phyloP scores from a whole-genome alignment of 2,888 invertebrate species.

The Pogonocherus hispidulus region DNA sequence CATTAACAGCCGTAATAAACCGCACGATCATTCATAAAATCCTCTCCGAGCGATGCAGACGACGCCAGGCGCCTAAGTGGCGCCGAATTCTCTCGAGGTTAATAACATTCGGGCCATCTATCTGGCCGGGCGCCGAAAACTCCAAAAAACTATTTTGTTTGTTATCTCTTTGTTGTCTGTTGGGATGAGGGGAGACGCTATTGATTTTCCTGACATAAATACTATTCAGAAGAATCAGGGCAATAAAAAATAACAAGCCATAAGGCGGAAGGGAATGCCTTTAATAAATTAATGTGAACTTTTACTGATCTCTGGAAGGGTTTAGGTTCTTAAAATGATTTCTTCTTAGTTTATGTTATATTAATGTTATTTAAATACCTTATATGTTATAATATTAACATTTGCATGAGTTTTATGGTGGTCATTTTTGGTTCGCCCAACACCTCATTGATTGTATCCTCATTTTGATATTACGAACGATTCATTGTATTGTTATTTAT shows the following conservation, averaged over 20 bases:
- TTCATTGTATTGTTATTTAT: no score
- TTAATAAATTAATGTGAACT: neutral
- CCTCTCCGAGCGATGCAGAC: constrained; percentile 8
- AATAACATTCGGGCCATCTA: constrained; percentile 23
- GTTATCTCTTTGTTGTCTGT: constrained; percentile 34
- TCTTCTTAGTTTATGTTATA: no score
- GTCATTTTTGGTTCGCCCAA: no score
- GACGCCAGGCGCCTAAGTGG: constrained; percentile 18
- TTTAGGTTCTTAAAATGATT: no score
- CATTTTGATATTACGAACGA: no score
- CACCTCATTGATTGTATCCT: no score
- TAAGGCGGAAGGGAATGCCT: neutral
- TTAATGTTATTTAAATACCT: no score
- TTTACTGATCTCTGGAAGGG: no score
- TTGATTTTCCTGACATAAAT: constrained; percentile 43
- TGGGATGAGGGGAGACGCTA: neutral
- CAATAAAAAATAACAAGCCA: constrained; percentile 36
- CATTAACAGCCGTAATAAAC: constrained; percentile 11
- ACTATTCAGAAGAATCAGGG: constrained; percentile 38
- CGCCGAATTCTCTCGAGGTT: constrained; percentile 26
- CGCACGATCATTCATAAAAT: constrained; percentile 20
- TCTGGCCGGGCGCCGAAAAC: constrained; percentile 48
- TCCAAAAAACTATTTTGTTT: constrained; percentile 47
- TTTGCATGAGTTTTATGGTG: no score
- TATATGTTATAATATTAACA: no score